Evolutionary conservation across 1,140 invertebrate species (phyloP), one percentile per base, ranked within the genome.

Genomic region (Drosophila repletoides): DNA sequence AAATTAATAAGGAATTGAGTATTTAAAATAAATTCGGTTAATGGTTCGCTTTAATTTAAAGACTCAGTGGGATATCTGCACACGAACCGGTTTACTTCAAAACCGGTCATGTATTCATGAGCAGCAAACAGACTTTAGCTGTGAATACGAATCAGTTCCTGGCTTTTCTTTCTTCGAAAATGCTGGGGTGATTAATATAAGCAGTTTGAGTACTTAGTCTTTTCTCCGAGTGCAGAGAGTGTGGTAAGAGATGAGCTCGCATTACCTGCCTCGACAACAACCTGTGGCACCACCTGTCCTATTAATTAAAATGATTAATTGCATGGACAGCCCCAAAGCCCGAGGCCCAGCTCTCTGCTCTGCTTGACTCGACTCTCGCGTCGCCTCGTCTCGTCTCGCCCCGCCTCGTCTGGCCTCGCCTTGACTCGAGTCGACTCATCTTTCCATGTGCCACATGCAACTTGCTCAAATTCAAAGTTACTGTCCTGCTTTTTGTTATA

Each of bases 301-400:
- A 86, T 86, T 86, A 87, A 86, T 86, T 86, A 86, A 86, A 86
- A 86, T 86, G 81, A 86, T 86, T 86, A 86, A 86, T 86, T 76
- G 71, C 46, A 9, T n/a, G 26, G 14, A 14, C 40, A 12, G 34
- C 10, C 26, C 22, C 14, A 2, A n/a, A 22, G 31, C 26, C 22
- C 1, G 6, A 4, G 40, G 26, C 29, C 12, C 22, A 48, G 36
- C 55, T n/a, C n/a, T n/a, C n/a, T n/a, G n/a, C n/a, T n/a, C 10
- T 6, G 2, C 29, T 19, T 10, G 9, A 36, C 22, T 10, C 19
- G 21, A 29, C 6, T 9, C 0, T 4, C 14, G 5, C 12, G n/a
- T 26, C 5, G 3, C 17, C 7, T 41, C 19, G 12, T 15, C 9
- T 22, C 10, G 19, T 22, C 15, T 61, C 19, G n/a, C n/a, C n/a